A percentile compares a stretch with the other conserved stretches of the same genome.
phyloP scores from a whole-genome alignment of 1,140 invertebrate species.

The Lasioglossum albipes region DNA sequence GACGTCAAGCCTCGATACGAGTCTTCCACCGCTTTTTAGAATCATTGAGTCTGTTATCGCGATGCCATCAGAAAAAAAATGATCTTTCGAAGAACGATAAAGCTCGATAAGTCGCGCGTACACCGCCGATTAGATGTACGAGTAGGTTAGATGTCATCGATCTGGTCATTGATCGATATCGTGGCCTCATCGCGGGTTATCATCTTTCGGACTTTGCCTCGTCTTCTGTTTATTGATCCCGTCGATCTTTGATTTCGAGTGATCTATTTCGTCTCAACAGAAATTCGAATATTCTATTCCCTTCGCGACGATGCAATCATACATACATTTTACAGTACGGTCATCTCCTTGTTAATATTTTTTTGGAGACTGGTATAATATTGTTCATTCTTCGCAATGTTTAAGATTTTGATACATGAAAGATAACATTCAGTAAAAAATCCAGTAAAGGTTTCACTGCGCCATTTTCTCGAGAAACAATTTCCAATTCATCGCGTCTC shows the following conservation, averaged over 20 bases:
- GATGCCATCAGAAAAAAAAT: conserved; percentile 31
- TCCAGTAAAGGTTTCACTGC: no score
- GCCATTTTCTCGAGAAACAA: no score
- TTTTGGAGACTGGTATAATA: no score
- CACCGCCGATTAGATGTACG: conserved; percentile 51
- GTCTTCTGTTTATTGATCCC: conserved; percentile 12
- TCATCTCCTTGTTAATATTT: no score
- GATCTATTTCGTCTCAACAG: not conserved
- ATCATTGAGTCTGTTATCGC: conserved; percentile 1
- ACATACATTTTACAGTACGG: no score
- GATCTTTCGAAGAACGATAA: conserved; percentile 48
- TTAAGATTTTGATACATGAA: no score
- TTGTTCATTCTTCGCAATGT: no score
- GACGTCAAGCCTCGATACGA: not conserved
- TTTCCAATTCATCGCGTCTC: no score
- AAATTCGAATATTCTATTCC: no score
- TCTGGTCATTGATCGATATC: conserved; percentile 53
- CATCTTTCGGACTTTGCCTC: conserved; percentile 32
- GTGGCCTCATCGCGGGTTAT: not conserved
- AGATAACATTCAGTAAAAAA: no score
- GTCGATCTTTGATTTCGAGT: conserved; percentile 23
- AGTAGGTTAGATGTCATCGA: conserved; percentile 42
- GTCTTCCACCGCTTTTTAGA: not conserved
- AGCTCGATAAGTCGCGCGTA: conserved; percentile 52
- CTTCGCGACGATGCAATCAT: no score